A percentile compares a stretch with the other conserved stretches of the same genome.
phyloP scores from a whole-genome alignment of 2,888 invertebrate genomes.

The Spisula subtruncata region DNA sequence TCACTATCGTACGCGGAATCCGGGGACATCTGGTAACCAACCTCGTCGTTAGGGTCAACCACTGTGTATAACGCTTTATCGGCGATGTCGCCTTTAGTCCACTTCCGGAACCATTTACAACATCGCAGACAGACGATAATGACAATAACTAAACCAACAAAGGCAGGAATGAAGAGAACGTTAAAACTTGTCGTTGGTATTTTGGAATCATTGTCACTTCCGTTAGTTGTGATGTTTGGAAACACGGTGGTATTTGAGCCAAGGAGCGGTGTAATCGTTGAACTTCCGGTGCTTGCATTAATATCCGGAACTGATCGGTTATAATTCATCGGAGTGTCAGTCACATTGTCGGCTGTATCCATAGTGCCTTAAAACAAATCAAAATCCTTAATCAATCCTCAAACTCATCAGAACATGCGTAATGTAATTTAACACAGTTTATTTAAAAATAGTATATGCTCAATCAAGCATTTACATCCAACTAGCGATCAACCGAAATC shows the following conservation, averaged over 20 bases:
- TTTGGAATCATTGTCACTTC: neutral
- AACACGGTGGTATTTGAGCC: neutral
- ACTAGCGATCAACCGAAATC: neutral
- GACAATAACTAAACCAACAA: slow-evolving; percentile 69
- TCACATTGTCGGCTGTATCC: neutral
- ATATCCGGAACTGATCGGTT: neutral
- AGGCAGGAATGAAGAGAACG: slow-evolving; percentile 67
- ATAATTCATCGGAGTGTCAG: neutral
- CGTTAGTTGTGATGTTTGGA: neutral
- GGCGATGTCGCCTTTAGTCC: slow-evolving; percentile 68
- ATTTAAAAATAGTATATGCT: neutral
- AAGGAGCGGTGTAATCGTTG: neutral
- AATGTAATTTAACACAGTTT: neutral
- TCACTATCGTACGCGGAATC: slow-evolving; percentile 58
- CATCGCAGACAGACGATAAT: slow-evolving; percentile 67
- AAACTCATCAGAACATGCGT: neutral
- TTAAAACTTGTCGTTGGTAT: slow-evolving; percentile 54
- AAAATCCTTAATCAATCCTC: neutral
- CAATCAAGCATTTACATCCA: neutral
- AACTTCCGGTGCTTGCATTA: neutral
- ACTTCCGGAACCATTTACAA: slow-evolving; percentile 71
- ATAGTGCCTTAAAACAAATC: neutral
- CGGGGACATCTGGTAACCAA: slow-evolving; percentile 58
- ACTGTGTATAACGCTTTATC: slow-evolving; percentile 67
- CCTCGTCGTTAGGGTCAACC: slow-evolving; percentile 63